Conservation (phyloP, 2,888 invertebrate genomes). For the Tipula vernalis region DNA sequence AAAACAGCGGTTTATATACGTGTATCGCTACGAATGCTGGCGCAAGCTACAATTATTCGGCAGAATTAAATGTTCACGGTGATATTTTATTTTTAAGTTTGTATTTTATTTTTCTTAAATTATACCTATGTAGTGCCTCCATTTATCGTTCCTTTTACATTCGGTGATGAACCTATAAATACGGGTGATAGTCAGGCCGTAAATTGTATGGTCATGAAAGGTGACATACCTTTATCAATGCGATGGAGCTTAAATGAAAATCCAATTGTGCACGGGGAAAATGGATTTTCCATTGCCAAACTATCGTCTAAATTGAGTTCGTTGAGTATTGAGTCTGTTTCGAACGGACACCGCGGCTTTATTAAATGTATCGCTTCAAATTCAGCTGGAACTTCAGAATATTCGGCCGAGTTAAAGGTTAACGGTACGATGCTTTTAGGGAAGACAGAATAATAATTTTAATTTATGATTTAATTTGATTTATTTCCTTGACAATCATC, state of each 20-base stretch:
- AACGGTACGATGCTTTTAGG: constrained; percentile 26
- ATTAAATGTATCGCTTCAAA: constrained; percentile 51
- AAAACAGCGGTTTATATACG: constrained; percentile 55
- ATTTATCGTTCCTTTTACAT: constrained; percentile 31
- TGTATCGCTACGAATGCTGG: constrained; percentile 51
- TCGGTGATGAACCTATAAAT: constrained; percentile 39
- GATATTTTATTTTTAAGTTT: constrained; percentile 27
- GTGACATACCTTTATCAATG: constrained; percentile 61
- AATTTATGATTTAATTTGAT: neutral
- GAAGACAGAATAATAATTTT: neutral
- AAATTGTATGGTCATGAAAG: constrained; percentile 55
- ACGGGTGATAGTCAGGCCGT: constrained; percentile 45
- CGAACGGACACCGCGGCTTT: constrained; percentile 40
- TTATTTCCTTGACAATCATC: neutral
- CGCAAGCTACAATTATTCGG: constrained; percentile 45
- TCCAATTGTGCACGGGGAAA: constrained; percentile 28
- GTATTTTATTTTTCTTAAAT: neutral
- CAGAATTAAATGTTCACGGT: constrained; percentile 54
- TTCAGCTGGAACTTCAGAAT: constrained; percentile 37
- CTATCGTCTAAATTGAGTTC: constrained; percentile 38
- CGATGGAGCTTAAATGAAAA: constrained; percentile 54
- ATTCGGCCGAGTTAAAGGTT: constrained; percentile 30
- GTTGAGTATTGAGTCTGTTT: constrained; percentile 38
- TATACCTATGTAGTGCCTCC: constrained; percentile 25
- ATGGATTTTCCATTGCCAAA: constrained; percentile 32